Percentiles rank a stretch among this genome's conserved stretches.
phyloP scores from a whole-genome alignment of 1,140 invertebrate species.

The Lordiphosa clarofinis region DNA sequence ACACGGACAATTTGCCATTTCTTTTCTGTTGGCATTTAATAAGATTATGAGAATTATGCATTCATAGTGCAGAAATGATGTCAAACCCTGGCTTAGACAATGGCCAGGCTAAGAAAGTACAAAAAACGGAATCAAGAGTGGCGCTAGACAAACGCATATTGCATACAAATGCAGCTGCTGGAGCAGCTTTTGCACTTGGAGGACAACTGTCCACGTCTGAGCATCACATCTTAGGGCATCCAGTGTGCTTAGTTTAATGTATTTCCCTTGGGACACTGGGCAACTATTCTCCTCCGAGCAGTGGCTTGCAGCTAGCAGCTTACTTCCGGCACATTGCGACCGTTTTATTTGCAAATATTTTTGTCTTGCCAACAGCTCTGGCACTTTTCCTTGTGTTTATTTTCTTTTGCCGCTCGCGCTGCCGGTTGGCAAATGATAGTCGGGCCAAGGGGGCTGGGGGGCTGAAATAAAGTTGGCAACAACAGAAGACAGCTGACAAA shows the following conservation, averaged over 20 bases:
- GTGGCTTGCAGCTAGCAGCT: slow-evolving; percentile 24
- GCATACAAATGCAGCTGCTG: slow-evolving; percentile 59
- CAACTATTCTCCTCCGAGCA: background rate
- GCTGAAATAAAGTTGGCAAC: no score
- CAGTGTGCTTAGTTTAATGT: slow-evolving; percentile 58
- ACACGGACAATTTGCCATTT: slow-evolving; percentile 5
- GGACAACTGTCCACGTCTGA: no score
- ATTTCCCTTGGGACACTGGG: slow-evolving; percentile 38
- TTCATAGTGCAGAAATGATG: slow-evolving; percentile 63
- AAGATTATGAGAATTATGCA: slow-evolving; percentile 63
- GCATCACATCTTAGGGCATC: slow-evolving; percentile 31
- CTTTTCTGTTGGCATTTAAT: slow-evolving; percentile 37
- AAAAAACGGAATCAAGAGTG: slow-evolving; percentile 41
- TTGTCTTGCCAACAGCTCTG: slow-evolving; percentile 27
- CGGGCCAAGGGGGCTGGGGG: background rate
- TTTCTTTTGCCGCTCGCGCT: slow-evolving; percentile 23
- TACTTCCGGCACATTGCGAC: slow-evolving; percentile 63
- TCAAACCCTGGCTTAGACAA: slow-evolving; percentile 35
- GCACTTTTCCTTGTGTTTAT: slow-evolving; percentile 24
- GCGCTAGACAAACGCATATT: slow-evolving; percentile 54
- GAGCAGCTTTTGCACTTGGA: no score
- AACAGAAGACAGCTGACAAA: slow-evolving; percentile 27
- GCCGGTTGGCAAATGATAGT: slow-evolving; percentile 24
- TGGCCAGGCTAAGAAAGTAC: slow-evolving; percentile 1
- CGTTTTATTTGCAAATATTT: slow-evolving; percentile 70